phyloP scores from a whole-genome alignment of 2,888 invertebrate genomes.

The Brachyptera risi region DNA sequence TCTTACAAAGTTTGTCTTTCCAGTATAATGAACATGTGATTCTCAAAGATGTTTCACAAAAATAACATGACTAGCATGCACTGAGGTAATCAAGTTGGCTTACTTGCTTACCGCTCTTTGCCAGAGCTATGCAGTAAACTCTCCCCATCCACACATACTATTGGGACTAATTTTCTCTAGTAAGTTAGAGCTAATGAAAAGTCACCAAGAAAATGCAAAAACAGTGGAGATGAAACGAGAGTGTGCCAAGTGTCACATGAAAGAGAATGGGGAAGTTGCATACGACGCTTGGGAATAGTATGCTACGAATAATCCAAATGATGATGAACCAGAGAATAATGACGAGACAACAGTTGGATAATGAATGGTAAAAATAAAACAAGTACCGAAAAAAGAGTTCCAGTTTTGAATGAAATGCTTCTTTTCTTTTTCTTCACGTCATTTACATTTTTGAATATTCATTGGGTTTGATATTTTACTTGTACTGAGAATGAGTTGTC shows the following conservation, averaged over 20 bases:
- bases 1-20: no score
- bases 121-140: neutral
- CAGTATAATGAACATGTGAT: no score
- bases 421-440: slow-evolving; percentile 4
- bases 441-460: no score
- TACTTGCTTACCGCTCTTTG: no score
- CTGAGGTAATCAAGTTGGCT: neutral
- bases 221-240: neutral
- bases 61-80: neutral
- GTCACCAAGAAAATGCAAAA: neutral
- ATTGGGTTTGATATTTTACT: no score
- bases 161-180: slow-evolving; percentile 7
- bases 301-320: neutral
- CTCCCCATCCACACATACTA: neutral
- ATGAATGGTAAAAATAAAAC: neutral
- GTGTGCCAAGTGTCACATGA: neutral
- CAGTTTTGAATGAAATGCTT: slow-evolving; percentile 13
- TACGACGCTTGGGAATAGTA: neutral
- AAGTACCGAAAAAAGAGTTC: slow-evolving; percentile 6
- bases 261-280: neutral
- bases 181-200: slow-evolving; percentile 4
- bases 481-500: no score
- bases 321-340: slow-evolving; percentile 1
- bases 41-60: no score
- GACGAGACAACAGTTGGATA: neutral